These are phyloP conservation scores for Psophia crepitans DNA, from an alignment of 2,113 vertebrate species.

Conservation along the genomic window DNA sequence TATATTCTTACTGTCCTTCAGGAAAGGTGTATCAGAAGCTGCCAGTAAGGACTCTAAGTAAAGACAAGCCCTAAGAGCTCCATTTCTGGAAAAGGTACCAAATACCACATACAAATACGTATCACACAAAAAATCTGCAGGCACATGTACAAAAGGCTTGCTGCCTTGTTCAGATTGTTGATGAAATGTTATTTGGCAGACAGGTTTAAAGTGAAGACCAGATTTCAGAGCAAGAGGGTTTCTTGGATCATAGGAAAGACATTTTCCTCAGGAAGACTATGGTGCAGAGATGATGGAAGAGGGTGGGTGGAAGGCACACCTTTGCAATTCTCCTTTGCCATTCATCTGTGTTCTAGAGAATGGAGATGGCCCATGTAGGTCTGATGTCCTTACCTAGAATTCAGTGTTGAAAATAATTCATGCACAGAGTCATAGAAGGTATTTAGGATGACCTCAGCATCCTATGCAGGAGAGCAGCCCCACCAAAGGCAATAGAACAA, in stretches of 20 bases:
- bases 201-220: neutral
- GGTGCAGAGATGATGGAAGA: neutral
- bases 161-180: neutral
- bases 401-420: neutral
- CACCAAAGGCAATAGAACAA: neutral
- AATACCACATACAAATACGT: neutral
- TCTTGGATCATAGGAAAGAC: neutral
- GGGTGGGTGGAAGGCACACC: neutral
- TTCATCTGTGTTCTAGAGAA: neutral
- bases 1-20: neutral
- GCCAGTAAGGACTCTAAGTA: neutral
- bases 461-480: neutral
- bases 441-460: neutral
- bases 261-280: neutral
- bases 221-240: neutral
- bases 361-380: neutral
- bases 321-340: neutral
- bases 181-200: neutral
- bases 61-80: neutral
- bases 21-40: neutral
- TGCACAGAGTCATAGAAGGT: neutral
- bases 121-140: neutral
- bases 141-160: neutral
- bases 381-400: neutral
- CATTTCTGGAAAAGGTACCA: neutral